These are phyloP conservation scores for Oasisia sp. DNA, from an alignment of 2,888 invertebrate genomes.

Conservation along the genomic window DNA sequence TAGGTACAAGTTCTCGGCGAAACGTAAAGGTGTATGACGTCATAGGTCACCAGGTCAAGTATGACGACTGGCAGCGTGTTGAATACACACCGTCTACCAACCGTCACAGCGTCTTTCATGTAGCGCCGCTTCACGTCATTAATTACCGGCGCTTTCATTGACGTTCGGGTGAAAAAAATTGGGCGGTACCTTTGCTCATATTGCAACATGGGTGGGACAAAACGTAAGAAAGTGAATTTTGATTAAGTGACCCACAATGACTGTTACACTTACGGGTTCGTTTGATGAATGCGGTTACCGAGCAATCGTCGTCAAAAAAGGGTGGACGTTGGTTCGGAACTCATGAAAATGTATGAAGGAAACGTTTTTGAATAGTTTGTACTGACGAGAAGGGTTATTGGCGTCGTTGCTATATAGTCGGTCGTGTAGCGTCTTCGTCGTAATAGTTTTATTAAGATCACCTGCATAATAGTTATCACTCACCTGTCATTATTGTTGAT, in stretches of 20 bases:
- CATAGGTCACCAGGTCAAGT: neutral
- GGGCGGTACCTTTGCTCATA: neutral
- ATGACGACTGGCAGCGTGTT: neutral
- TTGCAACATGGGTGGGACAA: neutral
- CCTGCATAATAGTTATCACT: neutral
- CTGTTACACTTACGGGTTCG: neutral
- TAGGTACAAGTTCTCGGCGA: neutral
- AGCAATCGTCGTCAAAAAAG: neutral
- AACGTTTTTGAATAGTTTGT: neutral
- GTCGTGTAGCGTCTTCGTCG: neutral
- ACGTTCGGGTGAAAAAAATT: neutral
- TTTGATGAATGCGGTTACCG: neutral
- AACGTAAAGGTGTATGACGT: neutral
- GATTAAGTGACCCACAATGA: neutral
- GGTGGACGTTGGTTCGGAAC: neutral
- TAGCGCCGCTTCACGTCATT: neutral
- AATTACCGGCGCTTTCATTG: neutral
- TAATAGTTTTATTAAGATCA: neutral
- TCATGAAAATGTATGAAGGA: conserved; percentile 17
- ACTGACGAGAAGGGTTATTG: neutral
- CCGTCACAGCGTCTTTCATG: neutral
- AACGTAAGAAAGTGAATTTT: neutral
- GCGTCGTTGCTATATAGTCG: neutral
- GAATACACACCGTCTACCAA: neutral
- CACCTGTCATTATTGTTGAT: too few relatives aligned